A percentile compares a stretch with the other conserved stretches of the same genome.
Evolutionary conservation across 2,797 vertebrate genomes (phyloP).

Genomic region (Enteromius trimaculatus): DNA sequence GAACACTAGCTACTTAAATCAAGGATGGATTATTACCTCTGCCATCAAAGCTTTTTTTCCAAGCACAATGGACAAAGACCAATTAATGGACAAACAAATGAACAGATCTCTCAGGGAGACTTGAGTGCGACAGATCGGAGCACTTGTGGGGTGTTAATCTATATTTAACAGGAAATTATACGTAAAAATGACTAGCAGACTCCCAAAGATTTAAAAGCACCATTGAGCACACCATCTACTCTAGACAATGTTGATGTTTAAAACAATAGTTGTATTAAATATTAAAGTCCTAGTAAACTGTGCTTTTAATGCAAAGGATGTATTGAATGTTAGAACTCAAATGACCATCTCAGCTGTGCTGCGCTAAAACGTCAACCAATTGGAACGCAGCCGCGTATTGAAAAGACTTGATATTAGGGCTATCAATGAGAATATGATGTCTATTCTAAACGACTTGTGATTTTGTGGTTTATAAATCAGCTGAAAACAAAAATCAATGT

Average conservation of each 20-base stretch:
- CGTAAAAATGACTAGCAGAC: not conserved
- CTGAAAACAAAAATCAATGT: conserved; percentile 16
- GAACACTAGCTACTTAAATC: conserved; percentile 14
- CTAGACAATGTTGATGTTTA: not conserved
- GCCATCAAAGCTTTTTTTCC: conserved; percentile 30
- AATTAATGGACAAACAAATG: not conserved
- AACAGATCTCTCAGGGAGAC: not conserved
- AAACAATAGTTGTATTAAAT: not conserved
- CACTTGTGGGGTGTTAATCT: not conserved
- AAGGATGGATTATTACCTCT: conserved; percentile 37
- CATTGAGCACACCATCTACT: conserved; percentile 2
- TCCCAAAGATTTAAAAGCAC: not conserved
- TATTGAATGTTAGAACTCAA: conserved; percentile 16
- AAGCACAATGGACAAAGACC: conserved; percentile 20
- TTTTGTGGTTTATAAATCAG: not conserved
- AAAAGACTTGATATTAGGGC: not conserved
- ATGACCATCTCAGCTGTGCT: not conserved
- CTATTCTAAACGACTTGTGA: not conserved
- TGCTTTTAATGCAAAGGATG: conserved; percentile 41
- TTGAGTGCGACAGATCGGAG: not conserved
- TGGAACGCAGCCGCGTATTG: not conserved
- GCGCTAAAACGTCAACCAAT: not conserved
- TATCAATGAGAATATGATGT: not conserved
- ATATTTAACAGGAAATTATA: not conserved
- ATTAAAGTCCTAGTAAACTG: conserved; percentile 17